These are phyloP conservation scores for Microtus pennsylvanicus DNA, from an alignment of 2,113 vertebrate species.

Conservation along the genomic window DNA sequence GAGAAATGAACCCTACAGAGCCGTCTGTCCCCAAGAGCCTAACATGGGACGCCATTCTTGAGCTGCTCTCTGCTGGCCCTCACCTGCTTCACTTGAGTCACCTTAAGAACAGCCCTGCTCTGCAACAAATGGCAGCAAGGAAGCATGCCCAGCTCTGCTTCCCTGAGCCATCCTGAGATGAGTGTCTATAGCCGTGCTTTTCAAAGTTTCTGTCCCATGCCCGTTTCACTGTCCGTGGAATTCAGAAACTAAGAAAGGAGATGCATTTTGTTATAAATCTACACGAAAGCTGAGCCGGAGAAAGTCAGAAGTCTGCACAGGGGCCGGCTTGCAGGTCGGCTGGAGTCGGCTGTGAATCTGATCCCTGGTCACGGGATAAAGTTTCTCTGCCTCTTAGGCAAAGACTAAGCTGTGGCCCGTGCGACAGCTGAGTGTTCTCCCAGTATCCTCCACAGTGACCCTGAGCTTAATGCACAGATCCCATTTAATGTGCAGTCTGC, in stretches of 20 bases:
- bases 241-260: not conserved
- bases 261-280: too few species aligned
- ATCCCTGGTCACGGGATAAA: not conserved
- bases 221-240: not conserved
- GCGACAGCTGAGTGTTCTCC: not conserved
- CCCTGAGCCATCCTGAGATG: fast-evolving
- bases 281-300: not conserved
- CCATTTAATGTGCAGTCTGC: not conserved
- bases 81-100: too few species aligned
- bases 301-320: too few species aligned
- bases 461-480: not conserved
- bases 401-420: fast-evolving
- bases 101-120: fast-evolving
- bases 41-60: fast-evolving
- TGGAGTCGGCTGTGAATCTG: fast-evolving
- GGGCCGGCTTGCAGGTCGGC: fast-evolving
- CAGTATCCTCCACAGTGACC: not conserved
- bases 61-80: fast-evolving
- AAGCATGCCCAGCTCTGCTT: not conserved
- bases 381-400: not conserved
- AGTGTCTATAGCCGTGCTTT: not conserved
- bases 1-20: too few species aligned
- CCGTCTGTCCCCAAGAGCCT: fast-evolving
- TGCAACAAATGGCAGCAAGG: fast-evolving
- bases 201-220: not conserved